phyloP scores from a whole-genome alignment of 2,888 invertebrate species.

The Drosophila aldrichi region DNA sequence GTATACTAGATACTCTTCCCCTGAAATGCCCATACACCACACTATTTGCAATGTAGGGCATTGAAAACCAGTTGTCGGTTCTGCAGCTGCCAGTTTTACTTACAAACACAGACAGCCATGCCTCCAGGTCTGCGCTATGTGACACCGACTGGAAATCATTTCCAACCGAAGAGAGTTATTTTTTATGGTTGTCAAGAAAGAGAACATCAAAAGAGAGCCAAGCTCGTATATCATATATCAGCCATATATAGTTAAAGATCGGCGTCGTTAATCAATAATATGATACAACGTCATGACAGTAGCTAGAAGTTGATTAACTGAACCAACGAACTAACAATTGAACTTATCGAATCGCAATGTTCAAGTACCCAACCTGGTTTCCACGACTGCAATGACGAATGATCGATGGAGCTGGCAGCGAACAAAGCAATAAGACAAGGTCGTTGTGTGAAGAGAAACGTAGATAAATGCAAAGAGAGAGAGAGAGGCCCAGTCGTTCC shows the following conservation, averaged over 20 bases:
- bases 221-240: conserved; percentile 15
- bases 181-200: conserved; percentile 11
- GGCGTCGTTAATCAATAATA: conserved; percentile 18
- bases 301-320: conserved; percentile 44
- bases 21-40: conserved; percentile 9
- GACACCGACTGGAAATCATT: conserved; percentile 46
- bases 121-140: conserved; percentile 24
- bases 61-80: conserved; percentile 71
- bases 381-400: conserved; percentile 65
- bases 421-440: conserved; percentile 65
- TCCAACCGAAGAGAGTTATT: conserved; percentile 28
- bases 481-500: conserved; percentile 6
- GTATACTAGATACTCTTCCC: background rate
- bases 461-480: conserved; percentile 34
- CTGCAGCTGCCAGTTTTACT: conserved; percentile 72
- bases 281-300: conserved; percentile 45
- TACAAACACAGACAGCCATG: conserved; percentile 19
- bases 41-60: conserved; percentile 42
- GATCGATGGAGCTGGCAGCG: conserved; percentile 59
- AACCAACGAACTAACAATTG: conserved; percentile 41
- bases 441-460: conserved; percentile 52
- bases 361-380: conserved; percentile 69
- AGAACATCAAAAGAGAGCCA: conserved; percentile 52
- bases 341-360: conserved; percentile 49
- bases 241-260: conserved; percentile 14